phyloP scores from a whole-genome alignment of 1,140 invertebrate genomes.

The Araneus ventricosus region DNA sequence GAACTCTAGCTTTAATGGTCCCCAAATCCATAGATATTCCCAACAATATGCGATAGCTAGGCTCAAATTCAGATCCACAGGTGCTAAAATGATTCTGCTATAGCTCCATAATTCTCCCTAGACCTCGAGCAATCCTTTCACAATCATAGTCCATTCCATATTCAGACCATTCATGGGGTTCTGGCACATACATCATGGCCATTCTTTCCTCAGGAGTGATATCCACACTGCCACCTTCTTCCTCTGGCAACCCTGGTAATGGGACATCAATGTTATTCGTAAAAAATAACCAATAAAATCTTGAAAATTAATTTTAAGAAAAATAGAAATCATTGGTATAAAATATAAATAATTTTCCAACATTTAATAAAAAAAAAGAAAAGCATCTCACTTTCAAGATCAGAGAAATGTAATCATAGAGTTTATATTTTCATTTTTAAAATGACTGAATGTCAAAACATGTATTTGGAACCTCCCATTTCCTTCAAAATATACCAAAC shows the following conservation, averaged over 20 bases:
- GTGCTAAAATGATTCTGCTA: constrained; percentile 95
- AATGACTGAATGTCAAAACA: too few relatives aligned
- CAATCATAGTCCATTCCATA: constrained; percentile 87
- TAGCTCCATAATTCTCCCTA: constrained; percentile 93
- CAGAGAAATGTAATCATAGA: too few relatives aligned
- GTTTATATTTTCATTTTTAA: too few relatives aligned
- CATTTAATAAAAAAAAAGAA: too few relatives aligned
- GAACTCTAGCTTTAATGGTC: constrained; percentile 92
- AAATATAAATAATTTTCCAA: too few relatives aligned
- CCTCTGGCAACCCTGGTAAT: constrained; percentile 84
- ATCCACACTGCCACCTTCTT: constrained; percentile 88
- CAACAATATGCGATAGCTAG: constrained; percentile 91
- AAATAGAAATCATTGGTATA: not conserved
- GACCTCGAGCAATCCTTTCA: constrained; percentile 86
- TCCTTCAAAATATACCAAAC: too few relatives aligned
- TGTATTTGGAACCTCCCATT: too few relatives aligned
- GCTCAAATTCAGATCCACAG: constrained; percentile 95
- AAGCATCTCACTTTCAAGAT: too few relatives aligned
- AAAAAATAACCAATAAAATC: not conserved
- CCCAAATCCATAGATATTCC: constrained; percentile 96
- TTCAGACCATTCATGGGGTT: constrained; percentile 91
- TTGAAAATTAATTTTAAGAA: not conserved
- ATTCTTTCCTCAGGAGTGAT: constrained; percentile 91
- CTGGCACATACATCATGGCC: constrained; percentile 89
- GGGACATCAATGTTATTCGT: not conserved